Base-by-base conservation (phyloP, 92 coral and sea anemone species). In the Palythoa caribaeorum region DNA sequence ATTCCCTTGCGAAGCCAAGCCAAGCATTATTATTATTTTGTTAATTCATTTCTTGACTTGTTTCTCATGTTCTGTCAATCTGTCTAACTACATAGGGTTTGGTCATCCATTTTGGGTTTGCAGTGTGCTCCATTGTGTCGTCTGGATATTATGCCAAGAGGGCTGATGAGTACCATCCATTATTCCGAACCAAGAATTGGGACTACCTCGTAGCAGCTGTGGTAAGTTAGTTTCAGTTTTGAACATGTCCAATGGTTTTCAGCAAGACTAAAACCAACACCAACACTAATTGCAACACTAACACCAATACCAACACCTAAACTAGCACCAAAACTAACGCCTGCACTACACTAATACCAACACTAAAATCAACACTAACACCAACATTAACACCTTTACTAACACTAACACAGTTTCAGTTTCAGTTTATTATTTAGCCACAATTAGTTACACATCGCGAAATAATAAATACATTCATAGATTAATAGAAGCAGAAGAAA, bases 151-250 rank as follows among this genome's bases (percentile, higher is more conserved):
- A 15, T 36, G 76, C 85, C 6, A 80, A 80, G 75, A 0, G 44
- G 19, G 75, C 85, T 19, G 85, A 80, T 17, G 85, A 66, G 16
- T 0, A 1, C 54, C 84, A 3, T 35, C 38, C n/a, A 16, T 17
- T 0, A 36, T 2, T 2, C 0, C 74, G 74, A 52, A 51, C 62
- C 44, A 66, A 80, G 2, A 0, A 0, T 5, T 65, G 75, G 74
- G 85, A 80, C 75, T 80, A 80, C 75, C 85, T 65, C 1, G 85
- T 80, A 54, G 85, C 63, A 3, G 75, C 85, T 1, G 85, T 80
- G 75, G 85, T 80, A 20, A 80, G 85, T 80, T 28, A 53, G 47
- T 17, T 28, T 28, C 3, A 55, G 62, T 9, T 15, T 55, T 55
- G 14, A 8, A 55, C 62, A 44, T 55, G 62, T 11, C 62, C 62